phyloP scores from a whole-genome alignment of 2,888 invertebrate species.

The Latrodectus elegans region DNA sequence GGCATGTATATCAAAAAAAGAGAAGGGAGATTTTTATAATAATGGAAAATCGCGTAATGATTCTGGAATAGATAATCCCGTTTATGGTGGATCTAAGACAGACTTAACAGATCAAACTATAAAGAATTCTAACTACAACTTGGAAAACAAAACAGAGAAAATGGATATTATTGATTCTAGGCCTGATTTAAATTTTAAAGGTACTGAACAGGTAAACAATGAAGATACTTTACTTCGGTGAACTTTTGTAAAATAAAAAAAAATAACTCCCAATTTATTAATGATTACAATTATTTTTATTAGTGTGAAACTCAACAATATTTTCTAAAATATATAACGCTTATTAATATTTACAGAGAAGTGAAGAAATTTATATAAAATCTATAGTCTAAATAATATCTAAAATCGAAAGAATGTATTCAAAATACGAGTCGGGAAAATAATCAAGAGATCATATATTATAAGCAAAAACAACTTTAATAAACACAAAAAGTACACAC shows the following conservation, averaged over 20 bases:
- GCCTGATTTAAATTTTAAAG: not conserved
- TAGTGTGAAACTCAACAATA: too few species aligned
- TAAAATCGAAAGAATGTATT: too few species aligned
- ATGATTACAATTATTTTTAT: too few species aligned
- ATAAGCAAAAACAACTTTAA: too few species aligned
- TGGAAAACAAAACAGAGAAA: not conserved
- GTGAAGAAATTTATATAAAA: too few species aligned
- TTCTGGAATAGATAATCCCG: slow-evolving; percentile 13
- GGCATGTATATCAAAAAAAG: not conserved
- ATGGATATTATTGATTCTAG: not conserved
- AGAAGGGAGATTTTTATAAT: not conserved
- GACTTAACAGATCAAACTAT: not conserved
- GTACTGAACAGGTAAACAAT: not conserved
- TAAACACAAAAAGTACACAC: too few species aligned
- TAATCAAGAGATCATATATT: too few species aligned
- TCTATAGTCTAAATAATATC: too few species aligned
- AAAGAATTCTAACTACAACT: not conserved
- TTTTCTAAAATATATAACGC: too few species aligned
- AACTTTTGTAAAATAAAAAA: not conserved
- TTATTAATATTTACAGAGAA: too few species aligned
- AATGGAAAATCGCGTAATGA: not conserved
- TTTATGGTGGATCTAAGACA: not conserved
- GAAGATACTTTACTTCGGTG: not conserved
- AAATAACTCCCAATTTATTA: too few species aligned
- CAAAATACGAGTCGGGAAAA: too few species aligned